Evolutionary conservation across 2,797 vertebrate genomes (phyloP), one percentile per base, ranked within the genome.

Genomic region (Neosilurus mollespiculum): DNA sequence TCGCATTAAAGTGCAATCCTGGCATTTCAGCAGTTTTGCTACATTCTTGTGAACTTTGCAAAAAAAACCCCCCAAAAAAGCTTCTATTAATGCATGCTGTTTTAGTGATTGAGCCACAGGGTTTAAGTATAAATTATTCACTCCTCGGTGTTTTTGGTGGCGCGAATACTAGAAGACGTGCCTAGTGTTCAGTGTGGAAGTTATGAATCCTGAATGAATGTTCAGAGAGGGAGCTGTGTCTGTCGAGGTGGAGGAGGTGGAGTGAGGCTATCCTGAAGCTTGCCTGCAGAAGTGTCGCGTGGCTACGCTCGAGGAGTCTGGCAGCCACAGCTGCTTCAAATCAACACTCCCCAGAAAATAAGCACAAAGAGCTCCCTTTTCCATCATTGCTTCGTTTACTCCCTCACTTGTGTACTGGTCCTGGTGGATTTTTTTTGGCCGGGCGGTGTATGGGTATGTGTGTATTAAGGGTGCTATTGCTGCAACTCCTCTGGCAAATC

Each of bases 261-360:
- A 77, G 71, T 11, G 20, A 89, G 83, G 86, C 86, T 79, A 12
- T 85, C 66, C 85, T 24, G 84, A 85, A 84, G 85, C 82, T 82
- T 83, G 88, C 89, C 91, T 87, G 85, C 86, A 89, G 86, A 90
- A 88, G 85, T 75, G 82, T 75, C 89, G 84, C 87, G 87, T 91
- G 91, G 87, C 86, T 86, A 81, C 18, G 87, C 83, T 70, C 75
- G 83, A 86, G 87, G 88, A 88, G 24, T 72, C 90, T 65, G 83
- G 81, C n/a, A 81, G 89, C 73, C 90, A 88, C 92, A 93, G 92
- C 91, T 93, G 93, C 92, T 87, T 91, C 92, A 89, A 91, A 92
- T 93, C 91, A 92, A 87, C 87, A 84, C 88, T 88, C 87, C 91
- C 88, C 85, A 88, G 88, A 84, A 84, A 87, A 84, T 84, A 73